Evolutionary conservation across 1,140 invertebrate genomes (phyloP), one percentile per base, ranked within the genome.

Genomic region (Drosophila quadrilineata): DNA sequence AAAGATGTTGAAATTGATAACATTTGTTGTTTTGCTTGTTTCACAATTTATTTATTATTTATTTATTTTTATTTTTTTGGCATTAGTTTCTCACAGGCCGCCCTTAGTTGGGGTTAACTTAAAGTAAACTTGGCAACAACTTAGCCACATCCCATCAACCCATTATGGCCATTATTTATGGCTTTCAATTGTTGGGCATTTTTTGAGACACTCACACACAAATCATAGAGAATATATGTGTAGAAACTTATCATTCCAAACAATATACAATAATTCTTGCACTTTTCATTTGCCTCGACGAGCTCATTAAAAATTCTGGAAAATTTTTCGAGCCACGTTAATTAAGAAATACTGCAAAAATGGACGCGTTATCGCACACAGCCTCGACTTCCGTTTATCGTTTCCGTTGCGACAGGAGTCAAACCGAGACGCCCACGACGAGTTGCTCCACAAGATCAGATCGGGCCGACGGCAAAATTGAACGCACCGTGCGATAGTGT

Each of bases 181-280:
- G 60, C 77, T 53, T 31, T 49, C 77, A 64, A 82, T 82, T 82
- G 77, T 82, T 82, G 54, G 59, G 16, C 54, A 50, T n/a, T n/a
- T n/a, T n/a, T n/a, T n/a, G n/a, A n/a, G n/a, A n/a, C 79, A 77
- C 77, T 70, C 77, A 77, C 77, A 82, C 73, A 82, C 80, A 52
- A 66, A 73, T 84, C 73, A 84, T 43, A 43, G 4, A n/a, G n/a
- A n/a, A n/a, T n/a, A n/a, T n/a, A n/a, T n/a, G n/a, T n/a, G 64
- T 36, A 68, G 53, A 26, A 10, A 73, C 73, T 77, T 84, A 82
- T 84, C 73, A 77, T 71, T 84, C 77, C 74, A 84, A 68, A 53
- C 76, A 84, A 76, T 63, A 58, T 77, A 79, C 75, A n/a, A 79
- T 26, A 82, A 84, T 82, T 80, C 73, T 75, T 57, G 53, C 69